phyloP scores from a whole-genome alignment of 2,888 invertebrate species.

The Thyatira batis region DNA sequence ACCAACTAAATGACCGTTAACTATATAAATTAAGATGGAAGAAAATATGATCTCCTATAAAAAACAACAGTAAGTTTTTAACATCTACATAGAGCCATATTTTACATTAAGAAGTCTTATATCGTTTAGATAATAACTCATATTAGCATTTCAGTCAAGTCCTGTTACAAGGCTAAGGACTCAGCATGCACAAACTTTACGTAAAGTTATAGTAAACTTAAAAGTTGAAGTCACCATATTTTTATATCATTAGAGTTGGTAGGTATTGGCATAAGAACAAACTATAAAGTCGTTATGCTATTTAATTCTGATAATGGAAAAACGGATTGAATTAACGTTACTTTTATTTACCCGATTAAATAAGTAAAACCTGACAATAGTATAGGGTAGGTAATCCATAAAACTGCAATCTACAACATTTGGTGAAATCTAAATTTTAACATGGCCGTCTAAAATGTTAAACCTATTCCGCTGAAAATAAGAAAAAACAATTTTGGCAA shows the following conservation, averaged over 20 bases:
- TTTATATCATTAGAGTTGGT: conserved; percentile 6
- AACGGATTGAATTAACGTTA: neutral
- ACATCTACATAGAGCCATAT: conserved; percentile 8
- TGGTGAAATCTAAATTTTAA: neutral
- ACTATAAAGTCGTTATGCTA: neutral
- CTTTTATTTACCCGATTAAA: neutral
- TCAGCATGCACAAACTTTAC: conserved; percentile 31
- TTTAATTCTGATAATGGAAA: neutral
- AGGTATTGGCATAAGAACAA: neutral
- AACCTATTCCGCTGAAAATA: neutral
- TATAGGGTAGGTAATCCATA: no score
- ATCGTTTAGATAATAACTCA: conserved; percentile 22
- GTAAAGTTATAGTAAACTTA: conserved; percentile 22
- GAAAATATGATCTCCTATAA: no score
- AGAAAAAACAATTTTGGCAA: neutral
- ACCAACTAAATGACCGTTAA: no score
- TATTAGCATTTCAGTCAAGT: conserved; percentile 39
- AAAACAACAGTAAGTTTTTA: no score
- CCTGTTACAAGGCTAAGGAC: conserved; percentile 31
- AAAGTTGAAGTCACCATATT: conserved; percentile 19
- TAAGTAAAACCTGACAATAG: no score
- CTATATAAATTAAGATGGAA: no score
- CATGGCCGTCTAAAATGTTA: neutral
- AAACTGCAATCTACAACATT: neutral
- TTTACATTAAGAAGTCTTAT: conserved; percentile 9